Evolutionary conservation across 2,888 invertebrate genomes (phyloP), one percentile per base, ranked within the genome.

Genomic region (Chloroclysta siterata): DNA sequence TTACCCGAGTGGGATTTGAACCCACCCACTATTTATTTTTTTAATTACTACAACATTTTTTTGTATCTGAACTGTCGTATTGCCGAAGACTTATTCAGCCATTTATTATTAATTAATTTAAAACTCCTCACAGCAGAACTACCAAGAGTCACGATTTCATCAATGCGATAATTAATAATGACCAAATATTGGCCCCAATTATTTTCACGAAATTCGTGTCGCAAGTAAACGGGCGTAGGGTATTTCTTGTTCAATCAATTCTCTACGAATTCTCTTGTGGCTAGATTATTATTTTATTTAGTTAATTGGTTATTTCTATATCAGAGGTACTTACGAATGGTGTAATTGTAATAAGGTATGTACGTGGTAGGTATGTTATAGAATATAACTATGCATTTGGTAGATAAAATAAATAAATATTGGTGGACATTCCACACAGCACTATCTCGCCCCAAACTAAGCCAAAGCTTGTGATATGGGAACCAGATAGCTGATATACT

Each of bases 101-200:
- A 44, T 7, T 10, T 44, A 11, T 11, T 46, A 46, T 11, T 10
- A 46, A 17, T 46, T 46, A 14, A 11, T 17, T 11, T 46, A 17
- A 46, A 46, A 17, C 0, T 44, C 33, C 29, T 33, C 17, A 29
- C 33, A 13, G 33, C 17, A 29, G 29, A 46, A 29, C 14, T 11
- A 14, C 28, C 28, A 14, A 29, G 3, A 10, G 55, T 54, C 36
- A 36, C 36, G 15, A 44, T 22, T 60, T 55, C 50, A 44, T 60
- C 33, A 39, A 29, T 55, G 14, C 48, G 36, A 36, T 54, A 53
- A 65, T 63, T 57, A 53, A 65, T 63, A 48, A 58, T 63, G 42
- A 22, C 53, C 69, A 72, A 72, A 73, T 71, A 70, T 72, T 71
- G 65, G 65, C 60, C 62, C 64, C 60, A 65, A 72, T 72, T 70